A percentile compares a stretch with the other conserved stretches of the same genome.
Evolutionary conservation across 2,113 vertebrate genomes (phyloP).

Genomic region (Corythornis madagascariensis): DNA sequence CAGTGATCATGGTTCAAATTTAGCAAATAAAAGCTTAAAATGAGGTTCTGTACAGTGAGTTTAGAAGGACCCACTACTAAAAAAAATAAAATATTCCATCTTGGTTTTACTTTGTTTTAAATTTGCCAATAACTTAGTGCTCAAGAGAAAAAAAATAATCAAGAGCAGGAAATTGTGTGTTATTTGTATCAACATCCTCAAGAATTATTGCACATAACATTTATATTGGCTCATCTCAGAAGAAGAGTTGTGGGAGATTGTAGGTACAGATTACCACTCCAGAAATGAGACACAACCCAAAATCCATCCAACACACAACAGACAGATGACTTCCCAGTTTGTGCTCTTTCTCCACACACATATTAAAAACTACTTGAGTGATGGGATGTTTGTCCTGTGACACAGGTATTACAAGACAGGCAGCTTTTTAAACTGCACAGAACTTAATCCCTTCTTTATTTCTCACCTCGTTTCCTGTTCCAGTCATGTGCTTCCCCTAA

Average conservation of each 20-base stretch:
- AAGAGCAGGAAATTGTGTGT: background rate
- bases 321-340: background rate
- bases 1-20: background rate
- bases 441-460: background rate
- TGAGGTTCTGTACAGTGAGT: background rate
- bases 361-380: background rate
- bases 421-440: background rate
- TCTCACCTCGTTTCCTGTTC: slow-evolving; percentile 91
- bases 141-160: background rate
- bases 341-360: background rate
- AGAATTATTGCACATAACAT: background rate
- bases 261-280: background rate
- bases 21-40: background rate
- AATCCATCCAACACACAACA: background rate
- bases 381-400: background rate
- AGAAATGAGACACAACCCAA: background rate
- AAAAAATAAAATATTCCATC: background rate
- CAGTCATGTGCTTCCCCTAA: slow-evolving; percentile 92
- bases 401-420: background rate
- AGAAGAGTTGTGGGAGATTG: background rate
- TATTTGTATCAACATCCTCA: background rate
- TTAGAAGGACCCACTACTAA: background rate
- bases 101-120: background rate
- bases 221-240: background rate
- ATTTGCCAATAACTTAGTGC: background rate